Evolutionary conservation across 2,797 vertebrate species (phyloP), one percentile per base, ranked within the genome.

Genomic region (Hypotaenidia philippensis): DNA sequence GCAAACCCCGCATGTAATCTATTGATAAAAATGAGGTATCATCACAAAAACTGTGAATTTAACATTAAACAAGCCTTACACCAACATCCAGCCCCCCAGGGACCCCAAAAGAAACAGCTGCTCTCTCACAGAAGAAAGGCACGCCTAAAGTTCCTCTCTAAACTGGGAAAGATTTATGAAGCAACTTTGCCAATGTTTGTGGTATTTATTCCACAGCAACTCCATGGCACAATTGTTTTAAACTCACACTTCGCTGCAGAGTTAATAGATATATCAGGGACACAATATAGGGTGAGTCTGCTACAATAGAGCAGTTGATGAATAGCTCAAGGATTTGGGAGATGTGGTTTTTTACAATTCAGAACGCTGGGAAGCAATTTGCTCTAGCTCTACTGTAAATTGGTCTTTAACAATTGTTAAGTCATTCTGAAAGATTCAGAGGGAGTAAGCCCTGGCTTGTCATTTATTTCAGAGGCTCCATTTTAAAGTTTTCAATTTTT

Each of bases 191-290:
- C 90, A 97, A 78, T 57, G 87, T 95, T 95, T 93, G 85, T 87
- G 77, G 89, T 93, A 91, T 95, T 96, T 96, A 93, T 86, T 91
- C 93, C 85, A 90, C 66, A 92, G 85, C 45, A 77, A 90, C 93
- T 94, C 66, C 56, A 26, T 60, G 89, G 85, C 87, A 96, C 91
- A 92, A 96, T 90, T 93, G 95, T 94, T 96, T 90, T 87, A 91
- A 76, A 77, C 86, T 78, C 78, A 76, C 92, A 95, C 55, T 89
- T 91, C 55, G 34, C 69, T 92, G 78, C 75, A 74, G 72, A 90
- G 84, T 91, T 93, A 91, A 80, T 53, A 93, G 94, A 94, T 82
- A 56, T 64, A 88, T 94, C 65, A 83, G 80, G 47, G 65, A 90
- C 47, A 93, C 91, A 94, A 93, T 89, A 94, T 32, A 93, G 82